Percentiles rank a stretch among this genome's conserved stretches.
Conservation (phyloP, 2,113 vertebrate species). For the Maylandia zebra region DNA sequence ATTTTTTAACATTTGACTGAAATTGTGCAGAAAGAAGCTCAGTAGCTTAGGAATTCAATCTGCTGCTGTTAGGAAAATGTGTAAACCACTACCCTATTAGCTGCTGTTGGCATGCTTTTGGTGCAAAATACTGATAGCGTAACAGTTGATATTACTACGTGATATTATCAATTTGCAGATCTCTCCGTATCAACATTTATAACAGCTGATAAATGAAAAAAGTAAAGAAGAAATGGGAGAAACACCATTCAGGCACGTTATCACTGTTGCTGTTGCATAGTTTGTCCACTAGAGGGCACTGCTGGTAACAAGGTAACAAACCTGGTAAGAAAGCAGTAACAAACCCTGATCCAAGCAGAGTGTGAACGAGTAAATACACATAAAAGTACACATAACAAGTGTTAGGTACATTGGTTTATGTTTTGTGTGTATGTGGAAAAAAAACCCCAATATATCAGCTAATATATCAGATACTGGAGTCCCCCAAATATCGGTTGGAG, state of each 20-base stretch:
- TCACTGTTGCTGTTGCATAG: neutral
- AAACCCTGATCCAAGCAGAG: neutral
- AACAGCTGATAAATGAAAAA: neutral
- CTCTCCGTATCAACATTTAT: neutral
- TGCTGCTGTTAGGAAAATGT: neutral
- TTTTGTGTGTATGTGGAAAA: neutral
- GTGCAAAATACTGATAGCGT: neutral
- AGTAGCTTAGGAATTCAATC: neutral
- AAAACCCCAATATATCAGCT: rapidly evolving
- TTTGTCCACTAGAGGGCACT: neutral
- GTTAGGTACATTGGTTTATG: neutral
- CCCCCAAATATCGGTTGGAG: neutral
- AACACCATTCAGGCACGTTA: neutral
- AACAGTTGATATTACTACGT: neutral
- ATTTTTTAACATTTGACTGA: neutral
- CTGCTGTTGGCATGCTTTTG: neutral
- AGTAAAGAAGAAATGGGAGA: neutral
- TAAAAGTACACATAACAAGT: neutral
- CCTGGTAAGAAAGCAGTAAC: neutral
- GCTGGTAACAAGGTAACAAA: neutral
- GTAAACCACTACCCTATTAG: neutral
- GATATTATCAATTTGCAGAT: neutral
- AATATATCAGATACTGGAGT: neutral
- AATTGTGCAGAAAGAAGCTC: neutral
- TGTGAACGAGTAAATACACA: neutral